Base-by-base conservation (phyloP, 2,888 invertebrate genomes). In the Drosophila crucigera region DNA sequence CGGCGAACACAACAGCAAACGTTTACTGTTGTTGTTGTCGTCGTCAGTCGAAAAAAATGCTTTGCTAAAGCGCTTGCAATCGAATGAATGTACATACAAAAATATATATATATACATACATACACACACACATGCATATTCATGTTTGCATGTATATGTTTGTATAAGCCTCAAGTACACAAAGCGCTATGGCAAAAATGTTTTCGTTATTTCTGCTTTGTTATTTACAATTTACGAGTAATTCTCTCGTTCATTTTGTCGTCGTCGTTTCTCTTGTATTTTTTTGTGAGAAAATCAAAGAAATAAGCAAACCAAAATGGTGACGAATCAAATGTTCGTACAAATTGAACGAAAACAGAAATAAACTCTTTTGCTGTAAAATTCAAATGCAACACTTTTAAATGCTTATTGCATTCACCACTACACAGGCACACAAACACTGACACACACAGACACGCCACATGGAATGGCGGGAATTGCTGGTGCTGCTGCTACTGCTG, bases 171-270 rank as follows among this genome's bases (percentile, higher is more conserved):
- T 77, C 63, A 72, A 72, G 68, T 61, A 68, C 62, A 80, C 73
- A 73, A 65, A 68, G 62, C 80, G 39, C 56, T 63, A 50, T 41
- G 60, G 73, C 81, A 73, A 73, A 68, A 63, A 66, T 61, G 5
- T 61, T 56, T 75, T 69, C 61, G 68, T 82, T 79, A 77, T 84
- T 85, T 77, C 62, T 62, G 67, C 76, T 82, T 73, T 71, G 74
- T 82, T 84, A 82, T 82, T 86, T 90, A 87, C 88, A 85, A 80
- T 78, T 90, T 85, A 83, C 90, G 87, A 89, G 89, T 87, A 89
- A 89, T 85, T 84, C 85, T 87, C 88, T 87, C 88, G 85, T 82
- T 89, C 78, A 54, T 64, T 75, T 74, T 76, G 58, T 64, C 63
- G 55, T 47, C 31, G 67, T 28, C 28, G 56, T 43, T 72, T 71